Conservation (phyloP, 2,888 invertebrate species). For the Tetragonula carbonaria region DNA sequence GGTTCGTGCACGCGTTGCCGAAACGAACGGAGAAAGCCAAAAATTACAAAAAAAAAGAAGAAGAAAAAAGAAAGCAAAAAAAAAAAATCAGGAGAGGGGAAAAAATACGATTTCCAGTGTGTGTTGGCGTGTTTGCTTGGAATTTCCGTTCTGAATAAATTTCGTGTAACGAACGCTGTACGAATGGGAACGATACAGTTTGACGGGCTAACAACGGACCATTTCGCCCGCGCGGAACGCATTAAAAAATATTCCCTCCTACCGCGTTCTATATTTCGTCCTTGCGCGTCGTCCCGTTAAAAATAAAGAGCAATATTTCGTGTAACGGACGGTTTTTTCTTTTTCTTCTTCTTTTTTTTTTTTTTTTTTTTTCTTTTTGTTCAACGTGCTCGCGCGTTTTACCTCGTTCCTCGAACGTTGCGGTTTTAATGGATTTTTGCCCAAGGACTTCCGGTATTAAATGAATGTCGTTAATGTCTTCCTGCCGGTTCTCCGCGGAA, state of each 20-base stretch:
- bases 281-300: slow-evolving; percentile 17
- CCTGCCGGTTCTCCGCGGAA: background rate
- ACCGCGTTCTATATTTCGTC: background rate
- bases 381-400: background rate
- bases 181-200: slow-evolving; percentile 28
- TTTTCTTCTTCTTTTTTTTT: too few relatives aligned
- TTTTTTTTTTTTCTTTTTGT: background rate
- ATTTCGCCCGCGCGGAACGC: slow-evolving; percentile 15
- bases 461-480: slow-evolving; percentile 33
- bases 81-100: background rate
- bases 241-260: slow-evolving; percentile 22
- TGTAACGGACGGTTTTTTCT: background rate
- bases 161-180: slow-evolving; percentile 35
- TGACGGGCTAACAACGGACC: slow-evolving; percentile 42
- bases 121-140: slow-evolving; percentile 33
- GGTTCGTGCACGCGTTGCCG: too few relatives aligned
- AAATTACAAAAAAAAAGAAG: background rate
- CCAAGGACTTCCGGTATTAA: slow-evolving; percentile 28
- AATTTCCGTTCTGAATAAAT: slow-evolving; percentile 55
- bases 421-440: slow-evolving; percentile 36
- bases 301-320: slow-evolving; percentile 35
- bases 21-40: too few relatives aligned
- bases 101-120: background rate
- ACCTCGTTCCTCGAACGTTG: background rate
- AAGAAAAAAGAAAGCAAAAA: background rate